A percentile compares a stretch with the other conserved stretches of the same genome.
Evolutionary conservation across 2,888 invertebrate genomes (phyloP).

Genomic region (Drosophila maculinotata): DNA sequence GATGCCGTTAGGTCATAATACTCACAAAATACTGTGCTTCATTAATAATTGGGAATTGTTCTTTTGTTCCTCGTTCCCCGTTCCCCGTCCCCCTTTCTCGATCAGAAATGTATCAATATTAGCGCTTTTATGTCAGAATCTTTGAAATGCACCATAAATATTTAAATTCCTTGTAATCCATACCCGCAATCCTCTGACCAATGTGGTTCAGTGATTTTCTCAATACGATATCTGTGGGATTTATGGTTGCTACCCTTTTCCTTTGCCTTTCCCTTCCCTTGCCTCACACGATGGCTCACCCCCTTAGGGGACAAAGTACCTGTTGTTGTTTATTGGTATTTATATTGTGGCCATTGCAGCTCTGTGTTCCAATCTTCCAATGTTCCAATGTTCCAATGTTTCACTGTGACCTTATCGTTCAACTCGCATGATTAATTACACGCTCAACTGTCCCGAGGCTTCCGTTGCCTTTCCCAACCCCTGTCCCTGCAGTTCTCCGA

Average conservation of each 20-base stretch:
- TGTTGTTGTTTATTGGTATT: conserved; percentile 49
- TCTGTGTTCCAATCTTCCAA: conserved; percentile 29
- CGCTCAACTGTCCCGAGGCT: conserved; percentile 32
- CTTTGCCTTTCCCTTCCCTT: neutral
- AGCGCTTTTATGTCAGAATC: conserved; percentile 67
- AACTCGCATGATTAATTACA: conserved; percentile 70
- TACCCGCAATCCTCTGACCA: conserved; percentile 45
- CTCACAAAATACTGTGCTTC: conserved; percentile 1
- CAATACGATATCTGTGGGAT: conserved; percentile 64
- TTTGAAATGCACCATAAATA: conserved; percentile 57
- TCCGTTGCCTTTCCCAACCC: conserved; percentile 8
- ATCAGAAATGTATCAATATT: conserved; percentile 64
- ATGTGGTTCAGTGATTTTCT: conserved; percentile 57
- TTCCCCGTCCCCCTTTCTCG: too few species aligned
- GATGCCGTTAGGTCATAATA: neutral
- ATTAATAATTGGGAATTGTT: conserved; percentile 36
- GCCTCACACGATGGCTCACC: conserved; percentile 16
- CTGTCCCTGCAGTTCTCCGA: conserved; percentile 1
- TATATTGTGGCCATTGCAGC: conserved; percentile 23
- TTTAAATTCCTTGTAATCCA: conserved; percentile 67
- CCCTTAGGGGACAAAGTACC: conserved; percentile 61
- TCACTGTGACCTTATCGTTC: conserved; percentile 70
- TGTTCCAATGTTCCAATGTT: too few species aligned
- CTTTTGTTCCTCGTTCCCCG: neutral
- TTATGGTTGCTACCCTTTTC: conserved; percentile 58